Conservation (phyloP, 2,888 invertebrate genomes). For the Andrena bicolor region DNA sequence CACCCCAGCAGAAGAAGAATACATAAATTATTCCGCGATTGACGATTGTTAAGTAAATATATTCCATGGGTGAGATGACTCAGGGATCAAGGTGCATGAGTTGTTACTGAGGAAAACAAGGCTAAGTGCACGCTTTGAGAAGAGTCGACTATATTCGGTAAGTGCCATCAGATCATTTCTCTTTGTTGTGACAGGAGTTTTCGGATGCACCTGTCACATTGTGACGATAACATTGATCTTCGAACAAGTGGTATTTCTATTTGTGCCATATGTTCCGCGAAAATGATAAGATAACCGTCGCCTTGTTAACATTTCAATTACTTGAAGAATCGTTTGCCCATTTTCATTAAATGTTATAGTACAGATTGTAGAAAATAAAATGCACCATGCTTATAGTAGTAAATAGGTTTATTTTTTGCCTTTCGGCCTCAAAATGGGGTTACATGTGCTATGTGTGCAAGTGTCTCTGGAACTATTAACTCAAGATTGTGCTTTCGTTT, state of each 20-base stretch:
- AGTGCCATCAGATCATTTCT: conserved; percentile 39
- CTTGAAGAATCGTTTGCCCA: not conserved
- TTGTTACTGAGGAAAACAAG: conserved; percentile 3
- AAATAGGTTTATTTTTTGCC: no score
- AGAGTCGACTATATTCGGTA: conserved; percentile 24
- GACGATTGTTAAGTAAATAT: conserved; percentile 59
- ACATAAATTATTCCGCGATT: conserved; percentile 39
- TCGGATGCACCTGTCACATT: conserved; percentile 33
- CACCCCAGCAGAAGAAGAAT: conserved; percentile 46
- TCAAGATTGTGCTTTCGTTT: no score
- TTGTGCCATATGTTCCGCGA: conserved; percentile 3
- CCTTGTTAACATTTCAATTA: not conserved
- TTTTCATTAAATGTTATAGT: not conserved
- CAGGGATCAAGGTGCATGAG: conserved; percentile 73
- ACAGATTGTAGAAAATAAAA: not conserved
- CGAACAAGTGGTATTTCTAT: conserved; percentile 9
- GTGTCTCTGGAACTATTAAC: no score
- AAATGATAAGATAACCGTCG: not conserved
- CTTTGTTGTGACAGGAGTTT: conserved; percentile 23
- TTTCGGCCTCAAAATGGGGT: no score
- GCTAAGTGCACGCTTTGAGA: conserved; percentile 1
- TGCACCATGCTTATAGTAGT: not conserved
- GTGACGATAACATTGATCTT: conserved; percentile 42
- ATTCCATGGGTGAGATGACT: conserved; percentile 65
- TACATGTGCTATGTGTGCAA: no score